A percentile compares a stretch with the other conserved stretches of the same genome.
phyloP scores from a whole-genome alignment of 1,140 invertebrate species.

The Dolichoris vasculosae region DNA sequence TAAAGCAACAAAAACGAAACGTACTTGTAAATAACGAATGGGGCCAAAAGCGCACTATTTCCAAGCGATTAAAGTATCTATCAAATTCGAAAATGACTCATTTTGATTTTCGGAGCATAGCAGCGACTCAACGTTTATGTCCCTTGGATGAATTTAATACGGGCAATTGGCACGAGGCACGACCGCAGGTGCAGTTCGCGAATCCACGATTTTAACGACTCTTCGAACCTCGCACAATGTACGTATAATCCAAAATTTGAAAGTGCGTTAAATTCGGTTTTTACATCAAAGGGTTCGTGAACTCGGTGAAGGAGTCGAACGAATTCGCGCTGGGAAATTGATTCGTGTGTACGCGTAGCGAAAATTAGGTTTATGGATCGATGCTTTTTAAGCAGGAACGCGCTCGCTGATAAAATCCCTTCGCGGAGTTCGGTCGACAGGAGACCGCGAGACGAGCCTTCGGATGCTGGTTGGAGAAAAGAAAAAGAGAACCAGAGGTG shows the following conservation, averaged over 20 bases:
- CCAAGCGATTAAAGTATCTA: not conserved
- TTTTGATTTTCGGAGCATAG: not conserved
- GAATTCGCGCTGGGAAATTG: constrained; percentile 18
- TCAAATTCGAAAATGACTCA: not conserved
- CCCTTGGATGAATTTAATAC: not conserved
- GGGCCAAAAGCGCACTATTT: not conserved
- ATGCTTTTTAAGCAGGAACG: constrained; percentile 46
- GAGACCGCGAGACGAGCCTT: not conserved
- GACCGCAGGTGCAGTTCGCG: not conserved
- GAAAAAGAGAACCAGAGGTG: not conserved
- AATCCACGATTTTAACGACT: not conserved
- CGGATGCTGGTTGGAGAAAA: constrained; percentile 7
- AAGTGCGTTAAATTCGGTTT: not conserved
- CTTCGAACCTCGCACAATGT: not conserved
- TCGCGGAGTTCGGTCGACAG: not conserved
- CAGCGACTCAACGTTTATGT: not conserved
- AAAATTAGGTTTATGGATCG: constrained; percentile 56
- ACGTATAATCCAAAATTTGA: too few species aligned
- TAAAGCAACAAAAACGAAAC: too few species aligned
- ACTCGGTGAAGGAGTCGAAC: not conserved
- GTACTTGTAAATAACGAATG: not conserved
- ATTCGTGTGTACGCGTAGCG: not conserved
- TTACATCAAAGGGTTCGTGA: not conserved
- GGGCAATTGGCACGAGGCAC: not conserved
- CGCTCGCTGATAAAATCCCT: not conserved